Evolutionary conservation across 2,888 invertebrate genomes (phyloP).

Genomic region (Pterobdella sp.): DNA sequence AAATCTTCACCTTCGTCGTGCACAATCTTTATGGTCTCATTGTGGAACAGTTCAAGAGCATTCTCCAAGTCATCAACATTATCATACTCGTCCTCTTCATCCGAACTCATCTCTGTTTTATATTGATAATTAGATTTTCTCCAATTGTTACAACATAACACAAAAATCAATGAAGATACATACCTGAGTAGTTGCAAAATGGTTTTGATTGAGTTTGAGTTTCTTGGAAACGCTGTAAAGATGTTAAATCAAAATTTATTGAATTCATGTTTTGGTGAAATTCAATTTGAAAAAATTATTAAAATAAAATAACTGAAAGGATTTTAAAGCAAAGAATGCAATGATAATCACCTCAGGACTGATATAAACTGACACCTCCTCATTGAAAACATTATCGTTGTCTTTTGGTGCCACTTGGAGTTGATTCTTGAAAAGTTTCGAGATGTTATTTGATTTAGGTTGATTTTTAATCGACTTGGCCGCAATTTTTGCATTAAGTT

Average conservation of each 20-base stretch:
- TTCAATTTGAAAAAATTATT: too few species aligned
- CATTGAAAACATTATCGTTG: background rate
- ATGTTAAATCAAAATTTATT: background rate
- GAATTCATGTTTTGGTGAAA: too few species aligned
- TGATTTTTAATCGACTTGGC: background rate
- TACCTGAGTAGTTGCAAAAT: background rate
- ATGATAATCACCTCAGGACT: background rate
- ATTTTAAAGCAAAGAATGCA: background rate
- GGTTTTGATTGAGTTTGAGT: background rate
- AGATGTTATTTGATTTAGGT: background rate
- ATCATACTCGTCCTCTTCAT: constrained; percentile 16
- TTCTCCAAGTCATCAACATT: constrained; percentile 17
- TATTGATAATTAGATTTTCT: background rate
- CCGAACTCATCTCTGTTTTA: background rate
- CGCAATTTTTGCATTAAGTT: background rate
- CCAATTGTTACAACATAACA: background rate
- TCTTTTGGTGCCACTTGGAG: background rate
- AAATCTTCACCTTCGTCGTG: constrained; percentile 20
- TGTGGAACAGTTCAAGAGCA: constrained; percentile 19
- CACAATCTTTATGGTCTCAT: constrained; percentile 19
- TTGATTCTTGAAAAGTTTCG: background rate
- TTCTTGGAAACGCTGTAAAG: background rate
- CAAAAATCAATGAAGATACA: background rate
- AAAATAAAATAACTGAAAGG: too few species aligned
- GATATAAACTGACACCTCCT: background rate